These are phyloP conservation scores for Ophion costatus DNA, from an alignment of 2,888 invertebrate species.

Conservation along the genomic window DNA sequence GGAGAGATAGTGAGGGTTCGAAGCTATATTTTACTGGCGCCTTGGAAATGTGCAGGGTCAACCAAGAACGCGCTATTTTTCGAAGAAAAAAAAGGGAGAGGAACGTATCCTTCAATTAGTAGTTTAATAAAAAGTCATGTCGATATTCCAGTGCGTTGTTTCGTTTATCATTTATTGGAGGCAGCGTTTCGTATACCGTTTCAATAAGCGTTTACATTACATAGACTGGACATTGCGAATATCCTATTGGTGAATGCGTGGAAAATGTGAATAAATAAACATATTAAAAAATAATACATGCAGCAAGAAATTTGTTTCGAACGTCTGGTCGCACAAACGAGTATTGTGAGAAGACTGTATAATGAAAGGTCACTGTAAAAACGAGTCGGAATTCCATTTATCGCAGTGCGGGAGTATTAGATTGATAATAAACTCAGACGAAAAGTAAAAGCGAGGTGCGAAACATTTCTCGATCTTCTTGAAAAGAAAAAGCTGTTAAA, in stretches of 20 bases:
- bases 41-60: conserved; percentile 24
- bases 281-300: background rate
- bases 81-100: background rate
- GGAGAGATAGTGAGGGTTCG: background rate
- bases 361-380: background rate
- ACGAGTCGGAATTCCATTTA: background rate
- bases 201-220: background rate
- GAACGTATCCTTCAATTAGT: background rate
- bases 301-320: background rate
- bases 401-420: background rate
- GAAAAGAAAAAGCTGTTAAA: conserved; percentile 33
- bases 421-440: background rate
- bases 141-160: background rate
- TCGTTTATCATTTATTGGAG: background rate
- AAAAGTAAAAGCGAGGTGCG: conserved; percentile 11
- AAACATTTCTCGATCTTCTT: conserved; percentile 6
- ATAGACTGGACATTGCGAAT: background rate
- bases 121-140: background rate
- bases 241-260: background rate
- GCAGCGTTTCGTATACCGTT: background rate
- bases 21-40: conserved; percentile 33
- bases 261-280: background rate
- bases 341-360: background rate
- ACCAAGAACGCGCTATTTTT: background rate
- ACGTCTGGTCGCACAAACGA: background rate